Evolutionary conservation across 37 sponge, comb jelly and placozoan genomes (phyloP).

Genomic region (Ephydatia muelleri): DNA sequence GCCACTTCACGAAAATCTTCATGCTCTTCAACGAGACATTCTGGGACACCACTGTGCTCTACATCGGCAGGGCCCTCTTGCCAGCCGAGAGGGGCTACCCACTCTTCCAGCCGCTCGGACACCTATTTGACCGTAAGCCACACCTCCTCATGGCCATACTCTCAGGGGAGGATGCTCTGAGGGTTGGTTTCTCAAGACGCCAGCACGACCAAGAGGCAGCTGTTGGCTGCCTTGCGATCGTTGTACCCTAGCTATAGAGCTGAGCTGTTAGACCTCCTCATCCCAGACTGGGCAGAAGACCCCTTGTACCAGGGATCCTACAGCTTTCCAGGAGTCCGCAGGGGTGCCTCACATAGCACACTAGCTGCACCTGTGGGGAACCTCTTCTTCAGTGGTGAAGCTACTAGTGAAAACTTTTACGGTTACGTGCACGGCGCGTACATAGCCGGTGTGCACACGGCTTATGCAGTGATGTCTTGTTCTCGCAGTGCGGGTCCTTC

Average conservation of each 20-base stretch:
- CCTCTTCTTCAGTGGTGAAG: slow-evolving; percentile 28
- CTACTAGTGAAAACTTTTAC: neutral
- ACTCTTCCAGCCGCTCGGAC: slow-evolving; percentile 24
- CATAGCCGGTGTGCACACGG: slow-evolving; percentile 2
- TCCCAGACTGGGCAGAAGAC: slow-evolving; percentile 22
- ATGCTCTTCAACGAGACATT: slow-evolving; percentile 19
- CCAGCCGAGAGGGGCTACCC: neutral
- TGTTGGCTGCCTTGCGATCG: neutral
- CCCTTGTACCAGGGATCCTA: slow-evolving; percentile 34
- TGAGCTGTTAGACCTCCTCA: slow-evolving; percentile 1
- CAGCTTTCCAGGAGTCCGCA: neutral
- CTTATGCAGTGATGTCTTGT: neutral
- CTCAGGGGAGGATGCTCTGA: neutral
- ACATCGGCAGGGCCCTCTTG: neutral
- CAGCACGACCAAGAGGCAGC: neutral
- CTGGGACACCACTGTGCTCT: slow-evolving; percentile 28
- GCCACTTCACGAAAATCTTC: slow-evolving; percentile 30
- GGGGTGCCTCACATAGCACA: neutral
- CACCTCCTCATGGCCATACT: slow-evolving; percentile 6
- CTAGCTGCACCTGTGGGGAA: neutral
- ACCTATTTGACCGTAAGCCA: slow-evolving; percentile 4
- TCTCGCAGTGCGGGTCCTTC: neutral
- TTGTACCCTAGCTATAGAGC: neutral
- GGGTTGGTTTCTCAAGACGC: neutral
- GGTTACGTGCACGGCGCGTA: slow-evolving; percentile 39